Evolutionary conservation across 2,888 invertebrate species (phyloP), one percentile per base, ranked within the genome.

Genomic region (Pycnomerus fuliginosus): DNA sequence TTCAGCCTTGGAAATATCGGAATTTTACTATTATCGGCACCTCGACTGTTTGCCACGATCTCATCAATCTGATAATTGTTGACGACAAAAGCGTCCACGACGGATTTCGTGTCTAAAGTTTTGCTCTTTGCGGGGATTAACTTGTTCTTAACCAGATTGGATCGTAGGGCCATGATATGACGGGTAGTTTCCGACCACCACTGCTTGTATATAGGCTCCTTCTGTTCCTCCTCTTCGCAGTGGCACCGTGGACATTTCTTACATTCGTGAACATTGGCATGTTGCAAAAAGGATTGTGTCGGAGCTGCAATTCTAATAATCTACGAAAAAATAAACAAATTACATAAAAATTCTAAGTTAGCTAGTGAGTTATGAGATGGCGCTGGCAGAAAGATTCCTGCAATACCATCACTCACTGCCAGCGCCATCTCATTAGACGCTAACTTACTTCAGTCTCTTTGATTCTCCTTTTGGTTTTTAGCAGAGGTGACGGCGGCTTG

Each of bases 231-330:
- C 8, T 48, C 48, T 20, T 48, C 48, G 3, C 35, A 7, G n/a
- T 53, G 48, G 28, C 50, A 53, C 25, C 58, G 51, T 1, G 51
- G 48, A 41, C 61, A 61, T n/a, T 45, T 30, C 2, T 53, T 52
- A 8, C 60, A 44, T 17, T 65, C 58, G 33, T 60, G 43, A 33
- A 44, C 44, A 42, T 5, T 64, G 15, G 77, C 70, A 1, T 81
- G 80, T 20, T 73, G 66, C 38, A 80, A 51, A n/a, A 82, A 83
- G 8, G 84, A 78, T 58, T 80, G 78, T 0, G 86, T 86, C 1
- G 83, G 84, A 1, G 84, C 82, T 3, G 80, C 75, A 40, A 85
- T 77, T 38, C 85, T 75, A 14, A 80, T 80, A 57, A 84, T 73
- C 82, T 83, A 58, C 29, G 57, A 56, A 52, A 53, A 37, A 14